Percentiles rank a stretch among this genome's conserved stretches.
Evolutionary conservation across 92 coral and sea anemone genomes (phyloP).

Genomic region (Phenganax marumi): DNA sequence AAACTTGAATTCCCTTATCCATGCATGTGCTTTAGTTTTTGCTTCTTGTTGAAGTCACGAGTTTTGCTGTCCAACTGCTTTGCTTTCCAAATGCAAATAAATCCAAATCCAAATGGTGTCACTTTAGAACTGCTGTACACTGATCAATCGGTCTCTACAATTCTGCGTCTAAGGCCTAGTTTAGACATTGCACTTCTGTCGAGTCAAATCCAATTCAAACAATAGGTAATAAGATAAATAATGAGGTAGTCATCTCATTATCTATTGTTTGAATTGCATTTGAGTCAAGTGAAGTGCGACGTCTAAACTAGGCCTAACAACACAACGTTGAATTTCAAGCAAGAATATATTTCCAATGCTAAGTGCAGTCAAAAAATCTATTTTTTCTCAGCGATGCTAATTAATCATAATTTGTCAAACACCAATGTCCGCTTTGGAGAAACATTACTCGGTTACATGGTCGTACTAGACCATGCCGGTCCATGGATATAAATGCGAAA

Average conservation of each 20-base stretch:
- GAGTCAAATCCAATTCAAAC: too few relatives aligned
- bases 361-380: conserved; percentile 9
- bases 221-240: too few relatives aligned
- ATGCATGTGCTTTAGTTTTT: conserved; percentile 26
- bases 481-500: conserved; percentile 19
- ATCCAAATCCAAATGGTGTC: conserved; percentile 22
- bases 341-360: not conserved
- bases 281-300: too few relatives aligned
- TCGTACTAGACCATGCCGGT: conserved; percentile 12
- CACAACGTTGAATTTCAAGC: not conserved
- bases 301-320: too few relatives aligned
- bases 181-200: too few relatives aligned
- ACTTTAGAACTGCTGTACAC: conserved; percentile 14
- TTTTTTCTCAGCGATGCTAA: conserved; percentile 15
- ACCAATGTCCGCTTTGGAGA: conserved; percentile 25
- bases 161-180: too few relatives aligned
- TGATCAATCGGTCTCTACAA: too few relatives aligned
- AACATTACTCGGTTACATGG: conserved; percentile 28
- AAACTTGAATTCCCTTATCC: conserved; percentile 34
- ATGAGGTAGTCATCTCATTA: too few relatives aligned
- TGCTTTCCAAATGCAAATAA: conserved; percentile 7
- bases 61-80: conserved; percentile 10
- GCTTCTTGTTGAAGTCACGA: conserved; percentile 22
- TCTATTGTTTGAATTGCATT: too few relatives aligned
- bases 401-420: conserved; percentile 26